Evolutionary conservation across 1,140 invertebrate species (phyloP), one percentile per base, ranked within the genome.

Genomic region (Monochamus saltuarius): DNA sequence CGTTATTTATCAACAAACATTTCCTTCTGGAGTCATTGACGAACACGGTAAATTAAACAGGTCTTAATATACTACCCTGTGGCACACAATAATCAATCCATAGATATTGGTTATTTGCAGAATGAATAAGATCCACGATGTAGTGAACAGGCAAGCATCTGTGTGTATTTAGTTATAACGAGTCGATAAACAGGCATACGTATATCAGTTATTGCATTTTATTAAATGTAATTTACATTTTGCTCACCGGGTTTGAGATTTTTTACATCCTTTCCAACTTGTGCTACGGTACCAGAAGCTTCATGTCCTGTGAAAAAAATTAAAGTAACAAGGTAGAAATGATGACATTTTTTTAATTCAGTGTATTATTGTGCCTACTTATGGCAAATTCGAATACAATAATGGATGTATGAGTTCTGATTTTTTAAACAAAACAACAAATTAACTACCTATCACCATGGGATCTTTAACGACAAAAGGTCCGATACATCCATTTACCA

Each of bases 401-500:
- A n/a, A n/a, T n/a, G n/a, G n/a, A n/a, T n/a, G n/a, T n/a, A n/a
- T n/a, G n/a, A n/a, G n/a, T n/a, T n/a, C n/a, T n/a, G n/a, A n/a
- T n/a, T n/a, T n/a, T n/a, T n/a, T n/a, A n/a, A n/a, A n/a, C 19
- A 4, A 29, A 29, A 29, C 6, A 29, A 29, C 6, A 6, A 36
- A 36, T 37, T 46, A 59, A 39, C 54, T 62, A 73, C 72, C 93
- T 69, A 96, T 88, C 40, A 95, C 83, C 91, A 96, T 95, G 10
- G 93, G 92, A 62, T 85, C 78, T 46, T 86, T 83, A 0, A 96
- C 81, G 10, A 94, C 79, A 71, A 94, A 96, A 67, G 88, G 82
- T 0, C 89, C 93, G 73, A 95, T 95, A 16, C 83, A 72, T 11
- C 95, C 95, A 62, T 87, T 73, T 4, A 86, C 84, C 75, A 93